Evolutionary conservation across 1,140 invertebrate species (phyloP), one percentile per base, ranked within the genome.

Genomic region (Centruroides vittatus): DNA sequence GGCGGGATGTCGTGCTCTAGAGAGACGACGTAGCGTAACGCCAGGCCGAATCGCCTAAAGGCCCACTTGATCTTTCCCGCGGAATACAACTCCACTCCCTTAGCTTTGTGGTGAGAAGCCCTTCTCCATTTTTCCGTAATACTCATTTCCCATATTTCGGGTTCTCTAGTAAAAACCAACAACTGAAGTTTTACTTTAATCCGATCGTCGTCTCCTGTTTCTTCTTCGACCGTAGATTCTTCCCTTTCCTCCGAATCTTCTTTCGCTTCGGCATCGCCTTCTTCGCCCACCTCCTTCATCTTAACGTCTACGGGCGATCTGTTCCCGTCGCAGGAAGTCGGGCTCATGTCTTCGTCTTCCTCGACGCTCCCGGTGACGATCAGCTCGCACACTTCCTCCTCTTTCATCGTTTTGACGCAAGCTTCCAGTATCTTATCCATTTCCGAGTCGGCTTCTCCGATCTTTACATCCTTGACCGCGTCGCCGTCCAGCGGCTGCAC

Each of bases 21-120:
- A 5, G 82, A 82, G 53, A 81, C 78, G 8, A 86, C 58, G 67
- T 84, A 76, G 71, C 85, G 85, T 10, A 84, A 73, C 23, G 80
- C 80, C 71, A 80, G 81, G 47, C 76, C 80, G 70, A 86, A 84
- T 68, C 74, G 74, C 34, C 72, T 66, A 67, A 80, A 81, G 5
- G 79, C 78, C 65, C 79, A 76, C 9, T 72, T 58, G 50, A 73
- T 64, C 59, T 73, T 68, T 35, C 65, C 65, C 0, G 62, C 56
- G 59, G 73, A 69, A 61, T 75, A 81, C 34, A 80, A 66, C 51
- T 72, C 62, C 0, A 75, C 71, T 4, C 78, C 79, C 69, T 58
- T 51, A 41, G 67, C 62, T 61, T 72, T 71, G 13, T 71, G 65
- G 41, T 72, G 70, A 5, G 70, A 64, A 0, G 77, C 73, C 50